These are phyloP conservation scores for Agonopterix arenella DNA, from an alignment of 2,888 invertebrate species.

Conservation along the genomic window DNA sequence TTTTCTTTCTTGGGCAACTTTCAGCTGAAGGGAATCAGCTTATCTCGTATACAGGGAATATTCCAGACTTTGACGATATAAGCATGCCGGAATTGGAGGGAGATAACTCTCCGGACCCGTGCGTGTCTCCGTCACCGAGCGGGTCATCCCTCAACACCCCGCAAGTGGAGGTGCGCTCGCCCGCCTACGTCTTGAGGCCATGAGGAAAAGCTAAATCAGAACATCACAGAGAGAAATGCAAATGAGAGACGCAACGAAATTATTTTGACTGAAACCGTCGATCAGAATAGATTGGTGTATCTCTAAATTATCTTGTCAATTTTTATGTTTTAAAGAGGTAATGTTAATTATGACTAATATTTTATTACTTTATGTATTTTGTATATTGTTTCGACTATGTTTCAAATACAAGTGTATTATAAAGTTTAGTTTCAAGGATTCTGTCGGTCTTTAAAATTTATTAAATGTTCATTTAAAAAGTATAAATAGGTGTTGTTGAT, in stretches of 20 bases:
- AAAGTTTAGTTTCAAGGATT: too few relatives aligned
- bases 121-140: conserved; percentile 28
- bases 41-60: conserved; percentile 74
- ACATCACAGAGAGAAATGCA: conserved; percentile 16
- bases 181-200: conserved; percentile 42
- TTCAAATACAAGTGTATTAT: too few relatives aligned
- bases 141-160: conserved; percentile 61
- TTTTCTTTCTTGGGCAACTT: conserved; percentile 45
- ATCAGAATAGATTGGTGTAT: too few relatives aligned
- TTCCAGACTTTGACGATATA: conserved; percentile 74
- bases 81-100: conserved; percentile 57
- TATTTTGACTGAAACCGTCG: too few relatives aligned
- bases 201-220: conserved; percentile 24
- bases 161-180: conserved; percentile 45
- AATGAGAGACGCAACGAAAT: not conserved
- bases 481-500: too few relatives aligned
- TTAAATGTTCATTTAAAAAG: too few relatives aligned
- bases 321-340: too few relatives aligned
- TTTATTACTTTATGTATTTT: not conserved
- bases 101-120: conserved; percentile 46
- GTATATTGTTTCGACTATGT: not conserved
- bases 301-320: too few relatives aligned
- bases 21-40: conserved; percentile 75
- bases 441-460: too few relatives aligned
- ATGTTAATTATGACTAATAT: not conserved